phyloP scores from a whole-genome alignment of 2,888 invertebrate species.

The Hypolimnas misippus region DNA sequence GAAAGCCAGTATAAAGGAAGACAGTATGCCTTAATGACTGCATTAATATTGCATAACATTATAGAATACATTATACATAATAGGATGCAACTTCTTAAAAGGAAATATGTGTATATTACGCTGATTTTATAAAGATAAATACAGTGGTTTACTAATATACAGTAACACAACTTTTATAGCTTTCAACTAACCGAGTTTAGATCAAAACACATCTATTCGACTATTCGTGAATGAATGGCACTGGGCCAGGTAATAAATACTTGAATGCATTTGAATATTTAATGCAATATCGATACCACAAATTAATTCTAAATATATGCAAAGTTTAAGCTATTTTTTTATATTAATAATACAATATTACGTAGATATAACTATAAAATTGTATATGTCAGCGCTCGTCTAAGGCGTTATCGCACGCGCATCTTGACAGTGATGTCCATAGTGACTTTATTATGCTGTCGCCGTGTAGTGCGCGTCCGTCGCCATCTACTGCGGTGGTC shows the following conservation, averaged over 20 bases:
- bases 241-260: slow-evolving; percentile 13
- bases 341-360: no score
- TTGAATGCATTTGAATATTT: neutral
- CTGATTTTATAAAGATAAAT: no score
- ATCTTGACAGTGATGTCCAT: slow-evolving; percentile 58
- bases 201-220: neutral
- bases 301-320: slow-evolving; percentile 3
- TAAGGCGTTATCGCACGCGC: slow-evolving; percentile 66
- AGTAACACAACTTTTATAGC: neutral
- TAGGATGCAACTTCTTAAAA: no score
- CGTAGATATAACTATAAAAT: no score
- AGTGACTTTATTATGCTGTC: slow-evolving; percentile 65
- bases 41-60: no score
- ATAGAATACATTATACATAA: no score
- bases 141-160: no score
- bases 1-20: no score
- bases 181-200: neutral
- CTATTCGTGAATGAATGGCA: slow-evolving; percentile 18
- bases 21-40: no score
- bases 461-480: slow-evolving; percentile 60
- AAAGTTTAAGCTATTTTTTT: neutral
- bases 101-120: no score
- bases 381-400: slow-evolving; percentile 46
- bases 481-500: slow-evolving; percentile 63
- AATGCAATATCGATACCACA: neutral